Percentiles rank a stretch among this genome's conserved stretches.
Conservation (phyloP, 1,140 invertebrate genomes). For the Drosophila lowei region DNA sequence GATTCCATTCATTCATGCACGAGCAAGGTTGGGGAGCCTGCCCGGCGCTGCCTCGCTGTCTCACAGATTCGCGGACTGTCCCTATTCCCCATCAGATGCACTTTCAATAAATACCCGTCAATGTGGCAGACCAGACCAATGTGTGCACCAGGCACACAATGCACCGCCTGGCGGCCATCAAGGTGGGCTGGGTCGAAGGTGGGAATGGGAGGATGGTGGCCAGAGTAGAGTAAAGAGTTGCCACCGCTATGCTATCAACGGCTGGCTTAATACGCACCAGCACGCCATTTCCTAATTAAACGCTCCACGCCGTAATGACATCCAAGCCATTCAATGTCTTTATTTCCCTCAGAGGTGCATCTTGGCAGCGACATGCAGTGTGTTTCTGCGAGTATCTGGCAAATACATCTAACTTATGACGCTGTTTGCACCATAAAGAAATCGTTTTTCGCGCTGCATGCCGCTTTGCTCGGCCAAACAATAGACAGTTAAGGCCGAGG, state of each 20-base stretch:
- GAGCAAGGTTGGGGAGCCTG: no score
- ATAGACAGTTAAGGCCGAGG: constrained; percentile 72
- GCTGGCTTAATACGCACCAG: constrained; percentile 64
- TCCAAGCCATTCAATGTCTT: constrained; percentile 65
- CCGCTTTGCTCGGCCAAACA: constrained; percentile 56
- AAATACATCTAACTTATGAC: constrained; percentile 81
- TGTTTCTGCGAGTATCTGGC: constrained; percentile 67
- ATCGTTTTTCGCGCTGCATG: constrained; percentile 61
- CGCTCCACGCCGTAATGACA: constrained; percentile 56
- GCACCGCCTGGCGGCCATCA: constrained; percentile 37
- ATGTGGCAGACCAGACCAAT: constrained; percentile 52
- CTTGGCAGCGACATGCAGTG: constrained; percentile 45
- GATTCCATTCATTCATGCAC: no score
- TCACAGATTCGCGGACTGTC: not conserved
- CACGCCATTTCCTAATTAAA: constrained; percentile 78
- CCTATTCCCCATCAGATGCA: constrained; percentile 57
- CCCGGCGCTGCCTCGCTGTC: no score
- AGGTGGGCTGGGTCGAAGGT: constrained; percentile 43
- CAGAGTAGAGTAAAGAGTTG: constrained; percentile 12
- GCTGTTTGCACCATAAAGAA: constrained; percentile 79
- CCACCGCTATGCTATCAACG: constrained; percentile 20
- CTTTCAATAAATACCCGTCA: constrained; percentile 50
- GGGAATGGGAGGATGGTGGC: not conserved
- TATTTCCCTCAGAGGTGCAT: constrained; percentile 42
- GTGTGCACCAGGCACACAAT: not conserved